These are phyloP conservation scores for Nibea albiflora DNA, from an alignment of 2,113 vertebrate genomes.

Conservation along the genomic window DNA sequence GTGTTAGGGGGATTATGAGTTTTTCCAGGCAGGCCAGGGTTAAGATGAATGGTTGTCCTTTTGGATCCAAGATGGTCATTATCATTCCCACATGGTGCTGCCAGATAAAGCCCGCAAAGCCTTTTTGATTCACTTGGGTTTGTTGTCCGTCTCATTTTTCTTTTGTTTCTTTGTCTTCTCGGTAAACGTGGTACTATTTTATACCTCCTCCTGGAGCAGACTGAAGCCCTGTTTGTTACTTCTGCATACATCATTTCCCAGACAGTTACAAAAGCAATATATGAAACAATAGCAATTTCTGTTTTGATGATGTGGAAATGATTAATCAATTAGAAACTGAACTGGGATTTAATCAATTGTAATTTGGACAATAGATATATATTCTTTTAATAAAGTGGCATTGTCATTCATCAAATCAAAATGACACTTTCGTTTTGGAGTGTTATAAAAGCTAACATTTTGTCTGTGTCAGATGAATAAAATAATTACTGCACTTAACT, in stretches of 20 bases:
- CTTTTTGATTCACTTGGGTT: conserved; percentile 82
- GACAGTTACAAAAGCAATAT: conserved; percentile 21
- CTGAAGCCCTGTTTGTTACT: conserved; percentile 17
- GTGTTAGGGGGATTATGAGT: conserved; percentile 88
- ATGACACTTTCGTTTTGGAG: neutral
- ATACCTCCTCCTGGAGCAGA: conserved; percentile 41
- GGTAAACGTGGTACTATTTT: conserved; percentile 51
- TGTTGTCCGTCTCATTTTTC: conserved; percentile 70
- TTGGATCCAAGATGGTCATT: conserved; percentile 86
- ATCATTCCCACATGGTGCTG: conserved; percentile 85
- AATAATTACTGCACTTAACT: neutral
- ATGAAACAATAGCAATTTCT: conserved; percentile 5
- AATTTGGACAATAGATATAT: neutral
- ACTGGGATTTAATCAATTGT: neutral
- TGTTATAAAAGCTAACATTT: neutral
- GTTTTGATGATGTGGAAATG: neutral
- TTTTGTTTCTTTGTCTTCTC: conserved; percentile 74
- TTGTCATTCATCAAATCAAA: neutral
- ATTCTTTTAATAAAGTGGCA: neutral
- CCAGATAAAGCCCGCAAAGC: conserved; percentile 85
- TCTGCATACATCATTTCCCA: conserved; percentile 10
- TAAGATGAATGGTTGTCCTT: conserved; percentile 88
- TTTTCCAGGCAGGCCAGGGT: conserved; percentile 80
- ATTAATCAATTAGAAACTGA: neutral
- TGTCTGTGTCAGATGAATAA: neutral